A percentile compares a stretch with the other conserved stretches of the same genome.
Evolutionary conservation across 2,888 invertebrate genomes (phyloP).

Genomic region (Yponomeuta malinellus): DNA sequence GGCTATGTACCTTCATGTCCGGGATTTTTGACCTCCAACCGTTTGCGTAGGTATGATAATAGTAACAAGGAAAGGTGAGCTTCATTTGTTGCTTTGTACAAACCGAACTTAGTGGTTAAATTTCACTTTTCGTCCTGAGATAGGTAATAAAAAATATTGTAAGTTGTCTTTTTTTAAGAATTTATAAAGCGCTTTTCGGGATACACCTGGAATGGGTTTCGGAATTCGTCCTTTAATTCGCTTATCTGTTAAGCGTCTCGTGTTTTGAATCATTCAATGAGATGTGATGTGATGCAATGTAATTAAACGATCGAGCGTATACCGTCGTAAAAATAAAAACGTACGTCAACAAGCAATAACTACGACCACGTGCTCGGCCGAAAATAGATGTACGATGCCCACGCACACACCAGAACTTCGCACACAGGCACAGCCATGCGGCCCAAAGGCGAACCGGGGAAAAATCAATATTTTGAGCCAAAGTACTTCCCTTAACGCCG

Average conservation of each 20-base stretch:
- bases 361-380: conserved; percentile 69
- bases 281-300: conserved; percentile 41
- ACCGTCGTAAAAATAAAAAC: conserved; percentile 68
- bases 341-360: conserved; percentile 71
- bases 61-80: no score
- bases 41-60: background rate
- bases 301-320: conserved; percentile 48
- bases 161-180: no score
- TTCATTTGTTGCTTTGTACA: no score
- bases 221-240: no score
- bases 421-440: conserved; percentile 38
- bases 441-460: conserved; percentile 52
- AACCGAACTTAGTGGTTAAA: no score
- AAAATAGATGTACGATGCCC: conserved; percentile 58
- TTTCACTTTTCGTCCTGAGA: no score
- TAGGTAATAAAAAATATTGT: no score
- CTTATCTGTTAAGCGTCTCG: no score
- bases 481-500: conserved; percentile 67
- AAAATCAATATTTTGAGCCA: conserved; percentile 77
- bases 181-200: no score
- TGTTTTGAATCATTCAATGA: background rate
- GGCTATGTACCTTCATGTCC: background rate
- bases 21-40: background rate
- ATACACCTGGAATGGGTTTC: no score
- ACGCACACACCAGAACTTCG: conserved; percentile 36